A percentile compares a stretch with the other conserved stretches of the same genome.
These are phyloP conservation scores for Probaryconus sp. DNA, from an alignment of 1,140 invertebrate genomes.

Conservation along the genomic window DNA sequence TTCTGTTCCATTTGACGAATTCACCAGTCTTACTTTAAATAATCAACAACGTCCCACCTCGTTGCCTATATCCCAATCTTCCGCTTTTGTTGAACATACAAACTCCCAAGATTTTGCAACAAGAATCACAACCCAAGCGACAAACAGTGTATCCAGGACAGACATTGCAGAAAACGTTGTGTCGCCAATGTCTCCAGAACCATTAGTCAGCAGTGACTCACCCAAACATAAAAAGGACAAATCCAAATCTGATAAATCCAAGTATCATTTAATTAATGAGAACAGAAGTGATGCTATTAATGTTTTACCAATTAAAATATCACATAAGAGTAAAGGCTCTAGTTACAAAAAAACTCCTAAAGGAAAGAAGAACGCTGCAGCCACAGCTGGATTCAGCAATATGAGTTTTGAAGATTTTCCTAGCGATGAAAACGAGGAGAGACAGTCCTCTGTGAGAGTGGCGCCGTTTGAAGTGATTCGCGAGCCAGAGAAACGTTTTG, in stretches of 20 bases:
- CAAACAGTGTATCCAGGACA: conserved; percentile 63
- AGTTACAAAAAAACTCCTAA: conserved; percentile 69
- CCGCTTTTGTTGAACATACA: conserved; percentile 62
- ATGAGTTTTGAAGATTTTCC: conserved; percentile 90
- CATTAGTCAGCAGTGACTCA: conserved; percentile 62
- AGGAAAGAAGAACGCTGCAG: conserved; percentile 63
- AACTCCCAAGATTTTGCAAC: conserved; percentile 61
- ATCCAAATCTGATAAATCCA: conserved; percentile 75
- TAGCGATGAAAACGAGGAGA: conserved; percentile 81
- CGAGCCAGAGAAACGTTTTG: conserved; percentile 82
- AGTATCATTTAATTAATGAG: conserved; percentile 79
- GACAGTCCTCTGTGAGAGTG: conserved; percentile 66
- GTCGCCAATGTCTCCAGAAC: conserved; percentile 71
- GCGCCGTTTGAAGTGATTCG: conserved; percentile 83
- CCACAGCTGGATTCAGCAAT: conserved; percentile 83
- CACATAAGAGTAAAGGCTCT: conserved; percentile 65
- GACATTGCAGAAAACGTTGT: conserved; percentile 58
- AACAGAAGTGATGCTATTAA: conserved; percentile 66
- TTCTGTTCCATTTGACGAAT: conserved; percentile 80
- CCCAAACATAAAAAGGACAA: conserved; percentile 77
- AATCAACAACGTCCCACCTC: conserved; percentile 71
- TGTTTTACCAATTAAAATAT: conserved; percentile 64
- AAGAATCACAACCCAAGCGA: conserved; percentile 62
- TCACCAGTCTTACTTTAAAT: conserved; percentile 68
- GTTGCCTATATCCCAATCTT: conserved; percentile 68